Percentiles rank a stretch among this genome's conserved stretches.
phyloP scores from a whole-genome alignment of 2,113 vertebrate species.

The Myanophis thanlyinensis region DNA sequence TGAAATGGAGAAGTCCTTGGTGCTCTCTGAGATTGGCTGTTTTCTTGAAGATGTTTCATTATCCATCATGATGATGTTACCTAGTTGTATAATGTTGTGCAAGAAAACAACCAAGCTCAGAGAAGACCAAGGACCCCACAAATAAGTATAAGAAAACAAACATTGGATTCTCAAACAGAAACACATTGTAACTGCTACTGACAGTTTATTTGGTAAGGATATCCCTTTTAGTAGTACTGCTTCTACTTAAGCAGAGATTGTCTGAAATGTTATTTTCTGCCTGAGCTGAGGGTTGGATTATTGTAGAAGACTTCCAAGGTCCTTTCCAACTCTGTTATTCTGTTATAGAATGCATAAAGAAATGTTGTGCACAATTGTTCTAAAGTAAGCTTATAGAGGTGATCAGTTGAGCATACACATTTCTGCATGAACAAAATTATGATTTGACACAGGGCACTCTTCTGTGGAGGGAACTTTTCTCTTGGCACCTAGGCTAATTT shows the following conservation, averaged over 20 bases:
- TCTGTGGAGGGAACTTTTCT: neutral
- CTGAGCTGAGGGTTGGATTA: neutral
- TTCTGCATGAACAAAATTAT: neutral
- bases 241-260: neutral
- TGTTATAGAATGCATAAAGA: neutral
- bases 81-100: neutral
- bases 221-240: too few species aligned
- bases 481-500: neutral
- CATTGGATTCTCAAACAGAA: neutral
- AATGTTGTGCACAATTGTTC: neutral
- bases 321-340: neutral
- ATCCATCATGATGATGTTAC: neutral
- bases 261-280: neutral
- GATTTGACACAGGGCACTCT: neutral
- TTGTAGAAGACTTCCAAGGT: neutral
- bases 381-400: neutral
- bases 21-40: neutral
- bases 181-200: neutral
- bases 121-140: neutral
- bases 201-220: neutral
- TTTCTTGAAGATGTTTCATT: neutral
- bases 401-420: neutral
- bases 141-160: neutral
- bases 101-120: neutral
- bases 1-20: too few species aligned